Evolutionary conservation across 2,113 vertebrate species (phyloP).

Genomic region (Perca schrenkii): DNA sequence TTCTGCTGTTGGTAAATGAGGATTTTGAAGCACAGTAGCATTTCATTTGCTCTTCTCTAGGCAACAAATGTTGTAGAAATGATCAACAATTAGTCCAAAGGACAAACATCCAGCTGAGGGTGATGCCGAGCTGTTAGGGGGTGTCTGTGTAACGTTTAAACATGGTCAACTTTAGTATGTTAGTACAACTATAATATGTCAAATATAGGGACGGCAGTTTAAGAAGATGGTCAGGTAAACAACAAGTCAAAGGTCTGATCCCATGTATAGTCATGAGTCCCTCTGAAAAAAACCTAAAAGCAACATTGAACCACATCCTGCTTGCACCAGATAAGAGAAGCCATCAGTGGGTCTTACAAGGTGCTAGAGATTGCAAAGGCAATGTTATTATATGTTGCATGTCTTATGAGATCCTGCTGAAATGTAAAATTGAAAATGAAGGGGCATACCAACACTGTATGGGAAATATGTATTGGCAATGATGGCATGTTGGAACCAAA

Average conservation of each 20-base stretch:
- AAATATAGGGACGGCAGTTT: background rate
- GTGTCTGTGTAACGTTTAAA: background rate
- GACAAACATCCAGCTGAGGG: background rate
- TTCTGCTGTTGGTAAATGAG: constrained; percentile 8
- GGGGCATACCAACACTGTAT: background rate
- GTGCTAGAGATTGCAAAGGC: background rate
- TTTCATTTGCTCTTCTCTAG: background rate
- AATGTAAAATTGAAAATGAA: background rate
- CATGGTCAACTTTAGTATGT: background rate
- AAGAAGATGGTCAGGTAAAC: background rate
- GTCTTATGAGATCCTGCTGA: background rate
- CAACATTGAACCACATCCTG: background rate
- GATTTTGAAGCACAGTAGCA: background rate
- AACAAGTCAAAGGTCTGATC: background rate
- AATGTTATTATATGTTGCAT: background rate
- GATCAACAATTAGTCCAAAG: background rate
- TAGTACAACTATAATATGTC: background rate
- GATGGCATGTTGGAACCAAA: background rate
- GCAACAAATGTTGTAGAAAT: background rate
- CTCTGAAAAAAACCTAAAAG: background rate
- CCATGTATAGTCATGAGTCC: no score
- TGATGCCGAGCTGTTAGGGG: background rate
- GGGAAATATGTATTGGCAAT: background rate
- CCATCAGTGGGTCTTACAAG: background rate
- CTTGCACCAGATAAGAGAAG: no score